Base-by-base conservation (phyloP, 1,140 invertebrate genomes). In the Prorops nasuta region DNA sequence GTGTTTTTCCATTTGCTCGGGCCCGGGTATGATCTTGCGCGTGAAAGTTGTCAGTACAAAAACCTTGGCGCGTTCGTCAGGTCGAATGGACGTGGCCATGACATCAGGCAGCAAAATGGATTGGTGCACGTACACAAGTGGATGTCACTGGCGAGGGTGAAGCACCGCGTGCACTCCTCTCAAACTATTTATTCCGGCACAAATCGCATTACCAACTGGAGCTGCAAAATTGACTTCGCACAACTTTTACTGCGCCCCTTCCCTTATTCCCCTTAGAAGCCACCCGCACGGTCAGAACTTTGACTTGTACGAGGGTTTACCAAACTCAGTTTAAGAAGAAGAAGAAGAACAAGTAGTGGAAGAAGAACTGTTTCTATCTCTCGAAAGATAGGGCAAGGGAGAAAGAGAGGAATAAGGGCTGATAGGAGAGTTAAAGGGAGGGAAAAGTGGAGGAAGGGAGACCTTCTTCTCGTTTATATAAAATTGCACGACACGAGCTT, bases 151-250 rank as follows among this genome's bases (percentile, higher is more conserved):
- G 37, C 19, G 43, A 36, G 54, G 47, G 47, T 51, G 47, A 58
- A 38, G 36, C 46, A 18, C 24, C 15, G n/a, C 7, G 12, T 10
- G 8, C 2, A 19, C 20, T 19, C 20, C 17, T 12, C 20, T 44
- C 34, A 18, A 31, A 74, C 72, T 76, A 76, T 75, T 74, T 75
- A 75, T 76, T 75, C 69, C 69, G 64, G 67, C 71, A 71, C 72
- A 75, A 76, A 74, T 76, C 71, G 74, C 70, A 75, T 75, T 76
- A 76, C 71, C 71, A 76, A 76, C 72, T 75, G 67, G 62, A 73
- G 71, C 71, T 75, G 71, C 74, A 75, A 75, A 76, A 76, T 76
- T 74, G 74, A 76, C 74, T 76, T 74, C 60, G 61, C 31, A 66
- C 66, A 75, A 76, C 71, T 76, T 76, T 76, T 74, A 74, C 70